Percentiles rank a stretch among this genome's conserved stretches.
These are phyloP conservation scores for Andrena trimmerana DNA, from an alignment of 2,888 invertebrate genomes.

Conservation along the genomic window DNA sequence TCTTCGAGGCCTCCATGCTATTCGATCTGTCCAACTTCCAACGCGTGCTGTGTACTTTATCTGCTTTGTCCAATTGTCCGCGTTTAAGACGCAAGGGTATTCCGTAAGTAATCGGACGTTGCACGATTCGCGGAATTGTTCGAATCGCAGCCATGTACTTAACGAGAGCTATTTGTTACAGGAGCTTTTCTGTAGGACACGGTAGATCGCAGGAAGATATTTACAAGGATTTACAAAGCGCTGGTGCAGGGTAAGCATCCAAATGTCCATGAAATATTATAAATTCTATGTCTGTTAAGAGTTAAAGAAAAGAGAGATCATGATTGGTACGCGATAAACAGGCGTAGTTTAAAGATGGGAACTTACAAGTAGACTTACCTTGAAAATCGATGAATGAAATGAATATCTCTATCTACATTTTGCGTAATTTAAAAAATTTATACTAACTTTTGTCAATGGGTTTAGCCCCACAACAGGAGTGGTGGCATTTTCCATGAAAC, in stretches of 20 bases:
- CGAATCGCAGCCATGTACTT: background rate
- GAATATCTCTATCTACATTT: background rate
- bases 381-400: background rate
- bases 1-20: conserved; percentile 98
- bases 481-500: conserved; percentile 84
- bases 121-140: background rate
- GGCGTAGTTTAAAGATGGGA: conserved; percentile 6
- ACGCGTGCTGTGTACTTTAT: conserved; percentile 95
- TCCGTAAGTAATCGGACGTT: conserved; percentile 88
- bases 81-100: conserved; percentile 90
- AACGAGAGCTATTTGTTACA: conserved; percentile 83
- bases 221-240: conserved; percentile 91
- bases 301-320: background rate
- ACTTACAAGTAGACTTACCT: background rate
- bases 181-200: conserved; percentile 93
- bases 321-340: background rate
- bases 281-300: conserved; percentile 8
- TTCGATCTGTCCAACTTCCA: conserved; percentile 98
- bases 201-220: conserved; percentile 94
- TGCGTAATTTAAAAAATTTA: conserved; percentile 13
- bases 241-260: conserved; percentile 82
- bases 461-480: conserved; percentile 83
- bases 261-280: conserved; percentile 12
- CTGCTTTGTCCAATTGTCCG: conserved; percentile 93
- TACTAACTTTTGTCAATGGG: conserved; percentile 75